Evolutionary conservation across 2,888 invertebrate species (phyloP), one percentile per base, ranked within the genome.

Genomic region (Tiphia femorata): DNA sequence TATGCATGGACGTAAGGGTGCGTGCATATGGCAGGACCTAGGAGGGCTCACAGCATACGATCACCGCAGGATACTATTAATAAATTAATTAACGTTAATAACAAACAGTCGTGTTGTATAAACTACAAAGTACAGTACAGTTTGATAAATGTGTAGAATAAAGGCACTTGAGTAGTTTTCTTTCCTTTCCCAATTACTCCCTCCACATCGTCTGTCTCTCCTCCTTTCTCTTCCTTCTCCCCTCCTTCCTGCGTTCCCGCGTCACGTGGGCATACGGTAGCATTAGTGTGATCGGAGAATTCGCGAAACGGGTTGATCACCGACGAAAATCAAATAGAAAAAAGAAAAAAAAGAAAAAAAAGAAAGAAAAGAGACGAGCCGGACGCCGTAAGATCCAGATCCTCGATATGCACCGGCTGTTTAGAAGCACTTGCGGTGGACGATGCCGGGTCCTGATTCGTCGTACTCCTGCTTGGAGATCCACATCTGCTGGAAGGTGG

Each of bases 351-450:
- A 23, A 6, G n/a, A 38, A 43, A 41, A 53, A 61, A 58, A 44
- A 57, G 56, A 62, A 54, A 60, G 60, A 62, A 56, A 70, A 60
- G 58, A 70, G 60, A 43, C 49, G 40, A 57, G 56, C 52, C 41
- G 50, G 52, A 52, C 35, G 44, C 62, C 10, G 12, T 21, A 21
- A 27, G 27, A 37, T 35, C 23, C 42, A 8, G 44, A 52, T 44
- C 42, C 48, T 41, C 35, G 16, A 19, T 33, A 29, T 17, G 37
- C 25, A 16, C 33, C 17, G 16, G 12, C 93, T 68, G 62, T 78
- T 90, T 94, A 96, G 92, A 96, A 96, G 89, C 96, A 96, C 88
- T 96, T 96, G 88, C 96, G 92, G 90, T 96, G 96, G 75, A 96
- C 96, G 85, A 96, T 96, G 83, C 94, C 93, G 65, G 96, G 96